Base-by-base conservation (phyloP, 2,113 vertebrate genomes). In the Tupaia tana region DNA sequence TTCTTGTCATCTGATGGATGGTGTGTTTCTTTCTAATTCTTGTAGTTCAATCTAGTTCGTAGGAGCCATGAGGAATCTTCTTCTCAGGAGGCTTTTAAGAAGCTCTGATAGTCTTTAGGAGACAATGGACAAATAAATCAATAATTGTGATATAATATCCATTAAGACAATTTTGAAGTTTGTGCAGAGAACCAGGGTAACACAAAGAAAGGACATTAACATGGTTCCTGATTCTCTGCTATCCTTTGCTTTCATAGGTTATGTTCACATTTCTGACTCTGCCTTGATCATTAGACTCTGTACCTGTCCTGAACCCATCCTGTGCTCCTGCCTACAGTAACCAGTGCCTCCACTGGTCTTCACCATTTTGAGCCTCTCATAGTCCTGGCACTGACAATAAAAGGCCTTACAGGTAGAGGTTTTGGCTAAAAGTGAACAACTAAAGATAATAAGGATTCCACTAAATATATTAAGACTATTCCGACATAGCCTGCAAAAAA, bases 401-500 rank as follows among this genome's bases (percentile, higher is more conserved):
- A 82, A 64, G 52, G 24, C n/a, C 5, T 14, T 1, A 13, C 13
- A 6, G 3, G 31, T 16, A 86, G 59, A 89, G 59, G 73, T 82
- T 69, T 67, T 67, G 67, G 22, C 27, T 88, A 70, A 14, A 61
- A 64, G 19, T 43, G 67, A 94, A 71, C 15, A 84, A 88, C 3
- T 56, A 77, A 24, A 92, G 27, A 52, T 86, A 61, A 43, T 59
- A 92, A 67, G 88, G 43, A 75, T 67, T 58, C 22, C 75, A 86
- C 80, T 91, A 64, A 93, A 88, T 15, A 69, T 61, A 78, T 78
- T 87, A 90, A 94, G 71, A 58, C 70, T 61, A 58, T 34, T 24
- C 2, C 73, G 27, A 61, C n/a, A 59, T 24, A 81, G 25, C 9
- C 6, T 66, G 69, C 61, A 1, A 67, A 27, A 91, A 43, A 18